Evolutionary conservation across 2,113 vertebrate species (phyloP).

Genomic region (Neogobius melanostomus): DNA sequence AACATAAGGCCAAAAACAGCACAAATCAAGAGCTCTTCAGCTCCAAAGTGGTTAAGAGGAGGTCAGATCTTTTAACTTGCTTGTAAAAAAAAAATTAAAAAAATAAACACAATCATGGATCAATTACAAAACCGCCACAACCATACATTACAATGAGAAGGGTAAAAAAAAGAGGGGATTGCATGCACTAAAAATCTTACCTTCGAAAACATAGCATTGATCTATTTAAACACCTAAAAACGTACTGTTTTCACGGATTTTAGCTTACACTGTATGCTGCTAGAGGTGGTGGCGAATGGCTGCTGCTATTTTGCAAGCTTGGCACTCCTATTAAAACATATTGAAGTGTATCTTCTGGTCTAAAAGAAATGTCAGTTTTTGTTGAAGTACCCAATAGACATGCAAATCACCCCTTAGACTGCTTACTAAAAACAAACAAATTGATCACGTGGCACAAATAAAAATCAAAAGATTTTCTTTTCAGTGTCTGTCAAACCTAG

Average conservation of each 20-base stretch:
- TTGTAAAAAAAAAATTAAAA: conserved; percentile 38
- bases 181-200: conserved; percentile 45
- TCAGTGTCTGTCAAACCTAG: conserved; percentile 33
- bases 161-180: conserved; percentile 33
- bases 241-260: conserved; percentile 20
- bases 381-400: conserved; percentile 22
- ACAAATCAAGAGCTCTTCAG: conserved; percentile 38
- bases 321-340: conserved; percentile 27
- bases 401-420: conserved; percentile 16
- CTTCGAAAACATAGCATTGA: conserved; percentile 45
- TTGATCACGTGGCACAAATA: conserved; percentile 59
- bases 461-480: conserved; percentile 32
- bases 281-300: conserved; percentile 24
- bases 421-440: conserved; percentile 1
- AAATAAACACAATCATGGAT: conserved; percentile 10
- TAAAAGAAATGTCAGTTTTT: conserved; percentile 19
- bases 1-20: conserved; percentile 35
- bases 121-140: neutral
- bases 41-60: neutral
- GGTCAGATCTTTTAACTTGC: neutral
- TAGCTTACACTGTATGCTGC: conserved; percentile 22
- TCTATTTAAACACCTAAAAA: conserved; percentile 27
- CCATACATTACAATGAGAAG: conserved; percentile 31
- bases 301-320: conserved; percentile 30
- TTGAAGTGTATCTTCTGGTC: conserved; percentile 24